A percentile compares a stretch with the other conserved stretches of the same genome.
phyloP scores from a whole-genome alignment of 1,140 invertebrate genomes.

The Magallana ariakensis region DNA sequence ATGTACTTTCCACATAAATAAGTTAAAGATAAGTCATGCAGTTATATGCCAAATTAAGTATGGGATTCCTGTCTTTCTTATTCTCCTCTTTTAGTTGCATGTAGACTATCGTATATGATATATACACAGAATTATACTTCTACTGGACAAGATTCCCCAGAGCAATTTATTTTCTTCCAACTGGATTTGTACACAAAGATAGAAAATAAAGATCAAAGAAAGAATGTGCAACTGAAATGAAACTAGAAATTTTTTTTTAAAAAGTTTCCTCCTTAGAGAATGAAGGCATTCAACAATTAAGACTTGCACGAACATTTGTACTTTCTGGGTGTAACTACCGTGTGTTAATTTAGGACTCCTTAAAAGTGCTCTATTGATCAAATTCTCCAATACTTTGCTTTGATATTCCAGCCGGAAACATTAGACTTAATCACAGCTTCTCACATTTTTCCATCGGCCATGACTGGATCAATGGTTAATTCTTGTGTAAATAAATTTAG shows the following conservation, averaged over 20 bases:
- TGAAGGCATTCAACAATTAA: not conserved
- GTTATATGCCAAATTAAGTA: too few species aligned
- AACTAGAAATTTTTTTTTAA: not conserved
- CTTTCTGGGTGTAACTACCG: not conserved
- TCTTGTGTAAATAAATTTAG: not conserved
- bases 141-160: not conserved
- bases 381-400: not conserved
- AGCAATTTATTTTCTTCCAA: not conserved
- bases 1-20: not conserved
- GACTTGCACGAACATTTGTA: constrained; percentile 2
- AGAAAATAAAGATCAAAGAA: not conserved
- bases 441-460: not conserved
- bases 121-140: too few species aligned
- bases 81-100: not conserved
- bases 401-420: constrained; percentile 30
- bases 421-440: not conserved
- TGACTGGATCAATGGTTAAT: constrained; percentile 24
- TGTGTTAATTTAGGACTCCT: constrained; percentile 12
- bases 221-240: not conserved
- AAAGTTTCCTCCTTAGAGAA: not conserved
- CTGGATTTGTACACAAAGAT: not conserved
- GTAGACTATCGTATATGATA: too few species aligned
- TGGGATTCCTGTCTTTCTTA: not conserved
- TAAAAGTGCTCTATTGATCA: constrained; percentile 25
- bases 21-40: not conserved